phyloP scores from a whole-genome alignment of 2,797 vertebrate species.

The Distichodus sexfasciatus region DNA sequence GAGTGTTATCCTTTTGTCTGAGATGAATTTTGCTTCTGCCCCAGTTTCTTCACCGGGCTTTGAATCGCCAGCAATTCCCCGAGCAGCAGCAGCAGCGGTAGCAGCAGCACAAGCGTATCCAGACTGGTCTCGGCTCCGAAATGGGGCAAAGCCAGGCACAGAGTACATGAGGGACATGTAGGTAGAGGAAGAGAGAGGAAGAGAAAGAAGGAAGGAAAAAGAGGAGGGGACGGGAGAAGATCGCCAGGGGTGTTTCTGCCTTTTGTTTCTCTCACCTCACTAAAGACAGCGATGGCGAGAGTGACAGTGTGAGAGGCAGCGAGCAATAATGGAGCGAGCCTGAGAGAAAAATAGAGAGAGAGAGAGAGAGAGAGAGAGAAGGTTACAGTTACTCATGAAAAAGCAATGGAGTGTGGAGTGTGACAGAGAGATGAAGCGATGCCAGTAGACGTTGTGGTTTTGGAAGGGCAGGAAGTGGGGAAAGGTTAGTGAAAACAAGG shows the following conservation, averaged over 20 bases:
- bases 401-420: conserved; percentile 6
- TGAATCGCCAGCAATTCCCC: conserved; percentile 56
- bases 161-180: conserved; percentile 32
- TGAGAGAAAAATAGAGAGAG: conserved; percentile 2
- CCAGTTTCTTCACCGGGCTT: conserved; percentile 49
- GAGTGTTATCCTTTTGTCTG: conserved; percentile 40
- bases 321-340: not conserved
- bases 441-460: conserved; percentile 58
- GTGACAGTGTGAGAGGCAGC: too few species aligned
- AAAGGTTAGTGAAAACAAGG: conserved; percentile 66
- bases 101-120: too few species aligned
- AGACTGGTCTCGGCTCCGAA: conserved; percentile 41
- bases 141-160: conserved; percentile 40
- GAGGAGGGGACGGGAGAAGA: not conserved
- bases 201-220: not conserved
- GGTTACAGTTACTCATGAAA: conserved; percentile 20
- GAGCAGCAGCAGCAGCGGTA: conserved; percentile 45
- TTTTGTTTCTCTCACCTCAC: not conserved
- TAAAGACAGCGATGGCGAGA: too few species aligned
- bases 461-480: conserved; percentile 55
- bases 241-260: not conserved
- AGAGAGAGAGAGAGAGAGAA: not conserved
- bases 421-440: conserved; percentile 40
- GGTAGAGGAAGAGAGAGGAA: conserved; percentile 11
- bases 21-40: conserved; percentile 46